These are phyloP conservation scores for Eretmochelys imbricata DNA, from an alignment of 2,113 vertebrate genomes.

Conservation along the genomic window DNA sequence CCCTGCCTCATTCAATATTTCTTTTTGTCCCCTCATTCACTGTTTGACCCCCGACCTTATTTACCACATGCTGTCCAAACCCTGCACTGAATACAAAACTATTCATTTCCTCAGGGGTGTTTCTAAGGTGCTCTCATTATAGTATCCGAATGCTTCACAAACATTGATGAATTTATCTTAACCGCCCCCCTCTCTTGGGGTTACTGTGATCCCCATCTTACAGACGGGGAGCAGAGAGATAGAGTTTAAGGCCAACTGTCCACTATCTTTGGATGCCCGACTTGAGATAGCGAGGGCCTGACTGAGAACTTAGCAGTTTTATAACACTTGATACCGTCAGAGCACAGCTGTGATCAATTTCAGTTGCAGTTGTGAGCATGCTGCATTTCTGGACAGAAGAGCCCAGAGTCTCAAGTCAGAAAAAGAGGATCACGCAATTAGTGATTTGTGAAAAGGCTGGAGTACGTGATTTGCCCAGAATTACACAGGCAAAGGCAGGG, in stretches of 20 bases:
- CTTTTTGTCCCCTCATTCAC: not conserved
- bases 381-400: not conserved
- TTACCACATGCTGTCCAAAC: not conserved
- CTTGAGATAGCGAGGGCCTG: not conserved
- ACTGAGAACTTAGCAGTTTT: not conserved
- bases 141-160: not conserved
- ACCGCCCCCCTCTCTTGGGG: not conserved
- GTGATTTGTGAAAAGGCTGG: not conserved
- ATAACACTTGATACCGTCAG: not conserved
- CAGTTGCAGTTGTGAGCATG: not conserved
- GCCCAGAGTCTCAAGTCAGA: not conserved
- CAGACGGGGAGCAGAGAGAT: not conserved
- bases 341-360: not conserved
- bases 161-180: not conserved
- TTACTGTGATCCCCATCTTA: not conserved
- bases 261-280: not conserved
- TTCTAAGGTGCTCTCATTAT: not conserved
- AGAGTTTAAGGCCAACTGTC: not conserved
- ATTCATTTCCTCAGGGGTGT: not conserved
- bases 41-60: not conserved
- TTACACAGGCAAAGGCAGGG: not conserved
- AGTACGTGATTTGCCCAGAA: not conserved
- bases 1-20: not conserved
- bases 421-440: not conserved
- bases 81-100: not conserved